Evolutionary conservation across 1,140 invertebrate species (phyloP).

Genomic region (Calephelis virginiensis): DNA sequence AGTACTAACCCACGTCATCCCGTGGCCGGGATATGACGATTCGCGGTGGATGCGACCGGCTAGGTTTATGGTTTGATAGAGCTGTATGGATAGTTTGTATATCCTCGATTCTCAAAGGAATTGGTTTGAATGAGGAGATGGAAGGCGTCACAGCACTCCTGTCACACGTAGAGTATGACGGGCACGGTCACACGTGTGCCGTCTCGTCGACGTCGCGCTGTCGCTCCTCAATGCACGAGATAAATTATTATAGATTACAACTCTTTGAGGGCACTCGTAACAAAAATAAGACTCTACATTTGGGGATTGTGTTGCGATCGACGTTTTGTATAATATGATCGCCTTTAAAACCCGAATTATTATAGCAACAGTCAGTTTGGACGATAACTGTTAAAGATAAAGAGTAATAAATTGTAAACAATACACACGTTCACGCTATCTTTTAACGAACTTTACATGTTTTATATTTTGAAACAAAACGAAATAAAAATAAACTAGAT

Average conservation of each 20-base stretch:
- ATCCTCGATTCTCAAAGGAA: constrained; percentile 44
- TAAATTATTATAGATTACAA: neutral
- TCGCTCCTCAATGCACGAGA: constrained; percentile 19
- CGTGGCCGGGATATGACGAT: constrained; percentile 34
- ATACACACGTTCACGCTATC: constrained; percentile 55
- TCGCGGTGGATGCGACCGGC: constrained; percentile 37
- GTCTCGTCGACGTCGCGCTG: constrained; percentile 23
- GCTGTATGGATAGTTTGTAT: constrained; percentile 38
- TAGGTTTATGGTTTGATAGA: constrained; percentile 39
- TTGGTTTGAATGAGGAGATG: constrained; percentile 45
- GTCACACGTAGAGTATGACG: constrained; percentile 33
- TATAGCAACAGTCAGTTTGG: constrained; percentile 68
- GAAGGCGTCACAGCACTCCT: constrained; percentile 45
- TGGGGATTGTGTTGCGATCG: neutral
- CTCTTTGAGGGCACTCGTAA: constrained; percentile 13
- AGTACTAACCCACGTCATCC: constrained; percentile 54
- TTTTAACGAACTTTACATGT: constrained; percentile 49
- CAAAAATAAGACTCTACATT: neutral
- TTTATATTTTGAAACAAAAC: constrained; percentile 53
- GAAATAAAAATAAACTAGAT: constrained; percentile 34
- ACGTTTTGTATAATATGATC: constrained; percentile 26
- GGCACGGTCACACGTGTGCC: constrained; percentile 36
- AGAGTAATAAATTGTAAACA: constrained; percentile 68
- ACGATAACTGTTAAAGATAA: constrained; percentile 65
- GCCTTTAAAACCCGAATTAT: constrained; percentile 39